Conservation (phyloP, 2,888 invertebrate species). For the Dione vanillae region DNA sequence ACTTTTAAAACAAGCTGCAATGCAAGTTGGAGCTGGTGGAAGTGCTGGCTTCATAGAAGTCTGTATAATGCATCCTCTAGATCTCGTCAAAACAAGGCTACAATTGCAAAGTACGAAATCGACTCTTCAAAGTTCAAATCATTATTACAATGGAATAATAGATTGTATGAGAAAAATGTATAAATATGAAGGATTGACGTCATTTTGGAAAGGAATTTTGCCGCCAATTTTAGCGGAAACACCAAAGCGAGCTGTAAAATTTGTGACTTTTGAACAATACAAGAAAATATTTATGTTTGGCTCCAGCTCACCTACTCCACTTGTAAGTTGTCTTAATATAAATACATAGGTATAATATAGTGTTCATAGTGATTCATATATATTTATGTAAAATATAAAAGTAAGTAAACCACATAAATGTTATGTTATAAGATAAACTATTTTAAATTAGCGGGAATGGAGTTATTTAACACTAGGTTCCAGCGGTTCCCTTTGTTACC, state of each 20-base stretch:
- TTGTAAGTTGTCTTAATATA: slow-evolving; percentile 87
- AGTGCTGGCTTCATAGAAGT: slow-evolving; percentile 97
- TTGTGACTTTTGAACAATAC: slow-evolving; percentile 97
- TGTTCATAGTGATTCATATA: no score
- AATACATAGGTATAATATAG: no score
- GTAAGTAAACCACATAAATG: no score
- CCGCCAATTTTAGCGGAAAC: slow-evolving; percentile 97
- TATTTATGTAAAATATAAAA: no score
- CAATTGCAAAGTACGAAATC: slow-evolving; percentile 69
- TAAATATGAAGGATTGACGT: slow-evolving; percentile 90
- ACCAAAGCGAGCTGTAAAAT: slow-evolving; percentile 97
- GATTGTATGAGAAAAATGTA: slow-evolving; percentile 97
- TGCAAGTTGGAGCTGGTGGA: slow-evolving; percentile 94
- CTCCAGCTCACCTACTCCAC: slow-evolving; percentile 88
- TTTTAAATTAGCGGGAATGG: no score
- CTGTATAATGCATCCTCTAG: slow-evolving; percentile 97
- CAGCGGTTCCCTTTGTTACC: no score
- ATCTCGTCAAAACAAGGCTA: slow-evolving; percentile 94
- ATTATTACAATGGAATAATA: slow-evolving; percentile 89
- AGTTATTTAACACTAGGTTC: no score
- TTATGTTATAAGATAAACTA: no score
- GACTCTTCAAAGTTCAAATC: slow-evolving; percentile 64
- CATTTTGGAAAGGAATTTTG: slow-evolving; percentile 96
- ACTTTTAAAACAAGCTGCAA: slow-evolving; percentile 87
- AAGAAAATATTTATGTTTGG: slow-evolving; percentile 94